Conservation (phyloP, 2,888 invertebrate genomes). For the Emmelina monodactyla region DNA sequence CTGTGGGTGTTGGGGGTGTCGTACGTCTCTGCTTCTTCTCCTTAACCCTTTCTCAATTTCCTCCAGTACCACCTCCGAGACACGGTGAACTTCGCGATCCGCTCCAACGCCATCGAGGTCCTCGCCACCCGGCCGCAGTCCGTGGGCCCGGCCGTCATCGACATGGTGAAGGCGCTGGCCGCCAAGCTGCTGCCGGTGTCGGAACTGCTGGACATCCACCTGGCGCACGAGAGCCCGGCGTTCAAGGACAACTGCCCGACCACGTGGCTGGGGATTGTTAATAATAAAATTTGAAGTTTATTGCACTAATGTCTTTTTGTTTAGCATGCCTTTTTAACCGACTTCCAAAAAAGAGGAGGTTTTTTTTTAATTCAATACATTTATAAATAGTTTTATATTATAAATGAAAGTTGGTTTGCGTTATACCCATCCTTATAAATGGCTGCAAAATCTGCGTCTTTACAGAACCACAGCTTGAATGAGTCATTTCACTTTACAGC, state of each 20-base stretch:
- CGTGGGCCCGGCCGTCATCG: conserved; percentile 40
- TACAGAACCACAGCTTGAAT: no score
- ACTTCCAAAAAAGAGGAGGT: no score
- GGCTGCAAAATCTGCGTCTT: no score
- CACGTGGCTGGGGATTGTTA: conserved; percentile 49
- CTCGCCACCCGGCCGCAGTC: conserved; percentile 38
- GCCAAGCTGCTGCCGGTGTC: conserved; percentile 36
- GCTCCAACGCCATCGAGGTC: conserved; percentile 27
- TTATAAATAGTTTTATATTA: not conserved
- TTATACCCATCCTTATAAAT: no score
- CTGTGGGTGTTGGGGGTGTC: no score
- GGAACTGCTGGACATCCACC: conserved; percentile 43
- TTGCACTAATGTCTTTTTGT: conserved; percentile 17
- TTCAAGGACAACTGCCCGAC: conserved; percentile 45
- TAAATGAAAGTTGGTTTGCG: no score
- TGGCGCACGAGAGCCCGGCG: conserved; percentile 43
- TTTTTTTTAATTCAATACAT: no score
- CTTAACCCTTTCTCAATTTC: not conserved
- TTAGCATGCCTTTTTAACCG: not conserved
- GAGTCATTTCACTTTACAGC: no score
- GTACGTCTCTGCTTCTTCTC: no score
- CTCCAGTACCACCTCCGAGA: conserved; percentile 45
- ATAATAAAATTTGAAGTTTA: no score
- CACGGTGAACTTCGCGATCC: conserved; percentile 41
- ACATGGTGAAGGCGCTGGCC: conserved; percentile 36